Base-by-base conservation (phyloP, 1,140 invertebrate species). In the Orchestia grillus region DNA sequence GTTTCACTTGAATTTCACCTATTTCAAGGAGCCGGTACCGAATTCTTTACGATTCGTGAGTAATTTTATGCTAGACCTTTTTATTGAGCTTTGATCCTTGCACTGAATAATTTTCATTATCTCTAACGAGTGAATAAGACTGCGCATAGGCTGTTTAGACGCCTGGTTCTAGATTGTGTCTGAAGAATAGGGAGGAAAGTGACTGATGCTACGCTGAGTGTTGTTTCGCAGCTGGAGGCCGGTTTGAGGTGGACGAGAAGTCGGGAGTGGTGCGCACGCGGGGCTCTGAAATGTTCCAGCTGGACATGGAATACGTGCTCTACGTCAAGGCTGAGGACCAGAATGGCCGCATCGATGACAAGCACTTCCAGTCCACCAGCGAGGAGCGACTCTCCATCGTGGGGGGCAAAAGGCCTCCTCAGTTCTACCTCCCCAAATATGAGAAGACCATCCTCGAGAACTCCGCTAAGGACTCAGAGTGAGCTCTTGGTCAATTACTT, bases 301-400 rank as follows among this genome's bases (percentile, higher is more conserved):
- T 99, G 97, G 99, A 99, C 97, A 99, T 99, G 98, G 99, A 99
- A 97, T 99, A 99, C 97, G 99, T 99, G 41, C 97, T 99, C 96
- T 99, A 99, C 97, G 99, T 99, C 36, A 99, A 99, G 97, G 99
- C 99, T 0, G 99, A 99, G 98, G 99, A 99, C 98, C 99, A 99
- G 97, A 99, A 99, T 97, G 99, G 99, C 43, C 98, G 99, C 95
- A 98, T 99, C 28, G 99, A 99, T 97, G 99, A 99, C 97, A 98
- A 98, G 96, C 98, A 98, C 94, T 99, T 98, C 97, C 99, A 99
- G 97, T 99, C 98, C 0, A 99, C 99, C 43, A 98, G 98, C 11
- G 99, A 99, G 97, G 99, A 99, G 97, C 98, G 99, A 0, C 97
- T 99, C 16, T 99, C 99, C 42, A 99, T 99, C 97, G 99, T 99